Evolutionary conservation across 2,888 invertebrate genomes (phyloP), one percentile per base, ranked within the genome.

Genomic region (Eupithecia insigniata): DNA sequence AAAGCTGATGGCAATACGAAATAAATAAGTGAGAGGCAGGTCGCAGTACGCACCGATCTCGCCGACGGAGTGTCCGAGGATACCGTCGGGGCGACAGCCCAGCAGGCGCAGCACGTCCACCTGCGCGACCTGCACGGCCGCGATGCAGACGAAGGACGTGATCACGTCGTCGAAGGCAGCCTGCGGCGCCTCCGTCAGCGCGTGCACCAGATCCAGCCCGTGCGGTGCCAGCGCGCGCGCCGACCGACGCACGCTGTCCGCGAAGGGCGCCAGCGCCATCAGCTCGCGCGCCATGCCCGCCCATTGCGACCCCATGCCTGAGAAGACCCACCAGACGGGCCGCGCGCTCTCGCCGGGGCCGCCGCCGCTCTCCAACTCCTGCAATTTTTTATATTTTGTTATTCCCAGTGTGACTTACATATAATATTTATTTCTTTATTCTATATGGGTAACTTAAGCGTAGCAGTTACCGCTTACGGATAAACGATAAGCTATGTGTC

Each of bases 281-380:
- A 99, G 95, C 73, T 97, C 96, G 85, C 96, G 96, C 18, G 97
- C 99, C 99, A 99, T 99, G 83, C 98, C 98, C 66, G 97, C 95
- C 99, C 99, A 99, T 92, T 99, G 99, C 60, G 98, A 97, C 18
- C 99, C 99, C 99, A 99, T 99, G 74, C 99, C 99, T 64, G 99
- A 97, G 93, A 98, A 99, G 77, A 99, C 96, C 90, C 96, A 99
- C 98, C 99, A 99, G 70, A 99, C 92, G 0, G 99, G 98, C 18
- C 97, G 95, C 76, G 51, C 51, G 51, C 51, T 6, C 22, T 95
- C 95, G 60, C 95, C 93, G 14, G 91, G 87, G 70, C 95, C 93
- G 18, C 43, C 18, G 91, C 87, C 71, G 1, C 87, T 84, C 77
- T 89, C 88, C 83, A 84, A 32, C 78, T 90, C 90, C 90, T 89